phyloP scores from a whole-genome alignment of 2,888 invertebrate species.

The Rutpela maculata region DNA sequence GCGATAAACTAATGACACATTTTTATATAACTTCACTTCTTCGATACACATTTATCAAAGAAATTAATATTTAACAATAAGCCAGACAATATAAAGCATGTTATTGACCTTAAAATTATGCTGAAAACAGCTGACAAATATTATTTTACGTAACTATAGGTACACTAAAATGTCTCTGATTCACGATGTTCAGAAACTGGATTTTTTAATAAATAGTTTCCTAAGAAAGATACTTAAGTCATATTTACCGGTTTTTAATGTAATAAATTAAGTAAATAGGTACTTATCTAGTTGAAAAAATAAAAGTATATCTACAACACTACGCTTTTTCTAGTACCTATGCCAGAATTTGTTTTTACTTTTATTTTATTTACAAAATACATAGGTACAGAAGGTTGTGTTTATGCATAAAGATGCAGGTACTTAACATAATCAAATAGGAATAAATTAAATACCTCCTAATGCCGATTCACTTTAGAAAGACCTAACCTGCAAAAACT shows the following conservation, averaged over 20 bases:
- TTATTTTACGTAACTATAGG: background rate
- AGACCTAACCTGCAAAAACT: slow-evolving; percentile 5
- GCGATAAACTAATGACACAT: background rate
- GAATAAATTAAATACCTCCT: background rate
- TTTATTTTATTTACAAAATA: background rate
- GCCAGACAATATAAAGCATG: background rate
- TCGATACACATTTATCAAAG: background rate
- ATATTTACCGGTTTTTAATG: background rate
- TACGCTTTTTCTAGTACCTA: too few relatives aligned
- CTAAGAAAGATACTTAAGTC: background rate
- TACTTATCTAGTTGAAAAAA: too few relatives aligned
- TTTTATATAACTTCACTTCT: background rate
- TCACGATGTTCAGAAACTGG: background rate
- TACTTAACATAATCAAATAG: background rate
- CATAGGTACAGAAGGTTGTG: background rate
- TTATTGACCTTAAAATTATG: background rate
- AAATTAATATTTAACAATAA: background rate
- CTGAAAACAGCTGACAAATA: background rate
- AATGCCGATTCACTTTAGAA: background rate
- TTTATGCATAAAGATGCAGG: background rate
- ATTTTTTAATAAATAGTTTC: background rate
- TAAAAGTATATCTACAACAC: too few relatives aligned
- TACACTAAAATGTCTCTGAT: too few relatives aligned
- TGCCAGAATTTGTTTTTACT: background rate
- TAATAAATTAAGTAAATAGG: background rate